Conservation (phyloP, 2,113 vertebrate species). For the Pteronura brasiliensis region DNA sequence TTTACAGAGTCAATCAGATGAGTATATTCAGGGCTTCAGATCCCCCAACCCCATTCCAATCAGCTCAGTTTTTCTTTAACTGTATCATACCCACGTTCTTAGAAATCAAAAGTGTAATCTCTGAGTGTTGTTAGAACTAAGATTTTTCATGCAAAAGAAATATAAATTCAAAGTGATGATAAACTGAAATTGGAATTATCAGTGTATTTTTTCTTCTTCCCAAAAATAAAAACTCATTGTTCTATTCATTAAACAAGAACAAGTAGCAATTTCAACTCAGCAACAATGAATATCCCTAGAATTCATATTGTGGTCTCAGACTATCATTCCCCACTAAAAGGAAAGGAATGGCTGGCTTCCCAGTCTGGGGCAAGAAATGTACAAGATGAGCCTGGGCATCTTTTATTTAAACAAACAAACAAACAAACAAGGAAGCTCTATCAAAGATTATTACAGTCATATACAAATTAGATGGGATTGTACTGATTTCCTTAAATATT, state of each 20-base stretch:
- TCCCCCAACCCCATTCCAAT: no score
- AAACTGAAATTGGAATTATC: not conserved
- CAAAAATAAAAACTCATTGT: constrained; percentile 21
- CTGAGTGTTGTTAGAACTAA: not conserved
- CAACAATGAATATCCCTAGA: not conserved
- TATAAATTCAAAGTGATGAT: not conserved
- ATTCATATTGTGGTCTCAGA: not conserved
- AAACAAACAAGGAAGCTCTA: not conserved
- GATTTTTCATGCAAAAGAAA: not conserved
- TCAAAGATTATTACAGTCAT: constrained; percentile 21
- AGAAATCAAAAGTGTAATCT: constrained; percentile 3
- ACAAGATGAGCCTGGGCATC: not conserved
- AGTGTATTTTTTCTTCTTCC: not conserved
- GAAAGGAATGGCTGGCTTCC: not conserved
- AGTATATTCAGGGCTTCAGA: not conserved
- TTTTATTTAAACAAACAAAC: not conserved
- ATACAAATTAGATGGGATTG: not conserved
- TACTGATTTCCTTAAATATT: not conserved
- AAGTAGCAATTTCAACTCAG: constrained; percentile 39
- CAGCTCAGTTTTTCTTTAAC: not conserved
- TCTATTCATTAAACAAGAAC: not conserved
- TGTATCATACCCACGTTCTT: not conserved
- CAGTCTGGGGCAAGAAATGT: constrained; percentile 18
- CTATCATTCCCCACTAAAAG: not conserved
- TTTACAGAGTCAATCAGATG: not conserved